Conservation (phyloP, 2,797 vertebrate species). For the Gallirallus australis region DNA sequence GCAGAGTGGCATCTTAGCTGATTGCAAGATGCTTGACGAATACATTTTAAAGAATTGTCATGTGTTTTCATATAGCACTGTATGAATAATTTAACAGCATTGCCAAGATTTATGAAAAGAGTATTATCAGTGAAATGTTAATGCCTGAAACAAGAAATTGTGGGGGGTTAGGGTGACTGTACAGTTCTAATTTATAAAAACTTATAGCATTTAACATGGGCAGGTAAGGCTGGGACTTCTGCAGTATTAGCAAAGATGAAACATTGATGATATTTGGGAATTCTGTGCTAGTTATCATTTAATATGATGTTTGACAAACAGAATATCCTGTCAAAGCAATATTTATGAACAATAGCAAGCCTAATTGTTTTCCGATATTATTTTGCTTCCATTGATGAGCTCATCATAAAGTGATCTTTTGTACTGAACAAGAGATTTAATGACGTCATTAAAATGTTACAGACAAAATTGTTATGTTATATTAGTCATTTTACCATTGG, state of each 20-base stretch:
- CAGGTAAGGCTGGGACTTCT: not conserved
- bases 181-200: slow-evolving; percentile 31
- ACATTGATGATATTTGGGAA: not conserved
- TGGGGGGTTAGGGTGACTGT: slow-evolving; percentile 1
- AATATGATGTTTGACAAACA: not conserved
- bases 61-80: slow-evolving; percentile 65
- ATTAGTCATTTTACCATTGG: not conserved
- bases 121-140: slow-evolving; percentile 72
- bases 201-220: slow-evolving; percentile 11
- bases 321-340: not conserved
- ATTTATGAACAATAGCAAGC: not conserved
- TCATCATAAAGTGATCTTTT: not conserved
- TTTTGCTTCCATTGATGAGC: not conserved
- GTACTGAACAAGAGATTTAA: not conserved
- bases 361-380: not conserved
- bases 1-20: slow-evolving; percentile 64
- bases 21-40: slow-evolving; percentile 67
- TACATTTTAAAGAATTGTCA: slow-evolving; percentile 70
- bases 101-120: slow-evolving; percentile 75
- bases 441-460: not conserved
- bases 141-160: slow-evolving; percentile 48
- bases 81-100: slow-evolving; percentile 81
- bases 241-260: not conserved
- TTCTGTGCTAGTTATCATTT: not conserved
- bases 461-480: not conserved